Percentiles rank a stretch among this genome's conserved stretches.
Evolutionary conservation across 2,797 vertebrate genomes (phyloP).

Genomic region (Hydrophis major): DNA sequence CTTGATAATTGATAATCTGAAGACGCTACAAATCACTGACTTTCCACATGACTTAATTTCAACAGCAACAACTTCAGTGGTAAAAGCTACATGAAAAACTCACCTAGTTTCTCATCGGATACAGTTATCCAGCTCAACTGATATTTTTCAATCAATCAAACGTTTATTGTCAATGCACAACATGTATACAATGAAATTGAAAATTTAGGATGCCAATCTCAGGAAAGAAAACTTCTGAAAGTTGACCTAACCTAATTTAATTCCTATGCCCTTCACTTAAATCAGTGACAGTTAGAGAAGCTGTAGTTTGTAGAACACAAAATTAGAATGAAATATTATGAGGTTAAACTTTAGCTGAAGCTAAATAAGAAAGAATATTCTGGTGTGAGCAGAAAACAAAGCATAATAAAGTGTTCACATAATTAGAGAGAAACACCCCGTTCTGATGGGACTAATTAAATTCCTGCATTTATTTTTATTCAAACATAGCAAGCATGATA

Average conservation of each 20-base stretch:
- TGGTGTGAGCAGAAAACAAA: neutral
- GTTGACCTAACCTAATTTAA: neutral
- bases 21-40: neutral
- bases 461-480: slow-evolving; percentile 35
- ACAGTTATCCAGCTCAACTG: neutral
- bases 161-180: too few relatives aligned
- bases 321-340: neutral
- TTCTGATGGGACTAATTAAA: slow-evolving; percentile 30
- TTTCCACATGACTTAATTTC: neutral
- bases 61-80: neutral
- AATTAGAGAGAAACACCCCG: neutral
- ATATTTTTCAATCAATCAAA: neutral
- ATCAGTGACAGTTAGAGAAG: neutral
- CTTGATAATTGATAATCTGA: neutral
- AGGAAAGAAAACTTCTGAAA: neutral
- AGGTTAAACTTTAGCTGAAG: neutral
- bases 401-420: slow-evolving; percentile 12
- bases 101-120: neutral
- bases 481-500: slow-evolving; percentile 10
- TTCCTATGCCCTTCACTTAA: neutral
- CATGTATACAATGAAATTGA: too few relatives aligned
- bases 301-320: neutral
- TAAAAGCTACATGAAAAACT: neutral
- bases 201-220: neutral
- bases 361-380: neutral